Percentiles rank a stretch among this genome's conserved stretches.
These are phyloP conservation scores for Ameiurus melas DNA, from an alignment of 2,113 vertebrate species.

Conservation along the genomic window DNA sequence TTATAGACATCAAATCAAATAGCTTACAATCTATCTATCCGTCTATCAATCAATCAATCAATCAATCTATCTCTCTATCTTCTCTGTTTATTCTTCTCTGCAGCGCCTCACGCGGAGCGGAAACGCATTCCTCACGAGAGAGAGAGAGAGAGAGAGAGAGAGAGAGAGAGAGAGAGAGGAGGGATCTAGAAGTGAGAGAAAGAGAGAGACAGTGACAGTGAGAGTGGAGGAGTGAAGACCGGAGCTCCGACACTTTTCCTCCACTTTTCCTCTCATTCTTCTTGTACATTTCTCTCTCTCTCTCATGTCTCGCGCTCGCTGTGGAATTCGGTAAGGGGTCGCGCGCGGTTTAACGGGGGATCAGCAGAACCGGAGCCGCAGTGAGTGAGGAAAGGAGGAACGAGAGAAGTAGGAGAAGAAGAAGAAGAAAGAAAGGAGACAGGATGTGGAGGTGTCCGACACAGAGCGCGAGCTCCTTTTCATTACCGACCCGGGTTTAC, in stretches of 20 bases:
- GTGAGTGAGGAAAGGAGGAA: neutral
- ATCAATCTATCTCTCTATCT: neutral
- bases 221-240: conserved; percentile 1
- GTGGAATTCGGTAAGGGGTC: neutral
- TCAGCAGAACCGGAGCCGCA: neutral
- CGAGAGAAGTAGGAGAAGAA: neutral
- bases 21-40: too few relatives aligned
- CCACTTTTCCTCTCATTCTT: neutral
- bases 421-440: conserved; percentile 8
- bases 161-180: neutral
- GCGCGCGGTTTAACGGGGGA: neutral
- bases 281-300: neutral
- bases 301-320: neutral
- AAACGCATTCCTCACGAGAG: conserved; percentile 2
- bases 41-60: neutral
- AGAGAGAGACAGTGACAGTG: neutral
- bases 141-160: conserved; percentile 2
- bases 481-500: neutral
- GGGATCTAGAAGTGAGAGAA: neutral
- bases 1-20: too few relatives aligned
- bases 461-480: conserved; percentile 6
- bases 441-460: conserved; percentile 27
- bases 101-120: conserved; percentile 17
- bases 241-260: neutral
- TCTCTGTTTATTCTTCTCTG: neutral